Evolutionary conservation across 2,888 invertebrate genomes (phyloP), one percentile per base, ranked within the genome.

Genomic region (Drosophila tanythrix): DNA sequence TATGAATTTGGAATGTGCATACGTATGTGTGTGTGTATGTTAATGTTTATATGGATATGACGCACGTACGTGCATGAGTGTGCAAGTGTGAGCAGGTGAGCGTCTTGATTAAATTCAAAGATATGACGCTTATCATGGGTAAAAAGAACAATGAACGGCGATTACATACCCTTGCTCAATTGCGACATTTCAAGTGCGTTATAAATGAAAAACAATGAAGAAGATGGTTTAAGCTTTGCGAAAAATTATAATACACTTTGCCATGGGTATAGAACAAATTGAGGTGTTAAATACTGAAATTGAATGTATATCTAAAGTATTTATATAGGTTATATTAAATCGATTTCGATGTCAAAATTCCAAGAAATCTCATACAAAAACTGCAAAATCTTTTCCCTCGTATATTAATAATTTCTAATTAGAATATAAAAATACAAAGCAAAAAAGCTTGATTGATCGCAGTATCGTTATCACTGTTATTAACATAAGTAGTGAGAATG

Each of bases 51-150:
- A 15, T 25, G 15, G 15, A 29, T 53, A 27, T 36, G 52, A 25
- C 46, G 46, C 46, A 8, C 25, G 31, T 50, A 11, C 13, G 50
- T 18, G 18, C 3, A 6, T 27, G 27, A 18, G 18, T 10, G 27
- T 48, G 27, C 29, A 29, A 27, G 29, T 29, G 6, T 57, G 38
- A 57, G 29, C 61, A 74, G 74, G 69, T 75, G 75, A 75, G 46
- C 43, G 52, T 55, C 58, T 59, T 76, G 62, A 76, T 76, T 76
- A 36, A 63, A 70, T 62, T 66, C 65, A 56, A 27, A 62, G 33
- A 70, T 46, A 4, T 70, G 70, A 62, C 38, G 70, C 46, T 52
- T 18, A 59, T 35, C 31, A 43, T 21, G 38, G 36, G 29, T 53
- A 15, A n/a, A 50, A 53, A 53, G 11, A 25, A 35, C 15, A 36